Evolutionary conservation across 2,888 invertebrate species (phyloP).

Genomic region (Hipparchia semele): DNA sequence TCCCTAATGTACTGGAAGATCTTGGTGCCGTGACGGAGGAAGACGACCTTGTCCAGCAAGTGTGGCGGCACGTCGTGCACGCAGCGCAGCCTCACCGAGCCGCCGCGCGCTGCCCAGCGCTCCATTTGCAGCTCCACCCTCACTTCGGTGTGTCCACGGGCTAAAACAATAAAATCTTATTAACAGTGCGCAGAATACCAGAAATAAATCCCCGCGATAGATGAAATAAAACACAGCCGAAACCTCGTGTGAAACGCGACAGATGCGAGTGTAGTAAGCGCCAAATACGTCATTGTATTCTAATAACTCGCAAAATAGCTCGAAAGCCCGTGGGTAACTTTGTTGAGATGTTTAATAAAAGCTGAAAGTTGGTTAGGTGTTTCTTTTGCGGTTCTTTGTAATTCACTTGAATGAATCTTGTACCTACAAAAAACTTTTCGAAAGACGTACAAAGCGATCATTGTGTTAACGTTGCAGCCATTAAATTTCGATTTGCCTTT

Average conservation of each 20-base stretch:
- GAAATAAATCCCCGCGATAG: no score
- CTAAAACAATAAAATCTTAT: slow-evolving; percentile 50
- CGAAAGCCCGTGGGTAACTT: no score
- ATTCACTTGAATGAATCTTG: no score
- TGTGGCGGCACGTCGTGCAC: slow-evolving; percentile 89
- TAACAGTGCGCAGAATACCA: no score
- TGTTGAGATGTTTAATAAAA: not conserved
- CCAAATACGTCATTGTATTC: no score
- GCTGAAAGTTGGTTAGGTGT: not conserved
- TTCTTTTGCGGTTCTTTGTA: no score
- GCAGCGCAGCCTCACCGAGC: slow-evolving; percentile 88
- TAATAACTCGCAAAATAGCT: no score
- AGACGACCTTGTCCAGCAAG: slow-evolving; percentile 91
- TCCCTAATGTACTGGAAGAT: slow-evolving; percentile 92
- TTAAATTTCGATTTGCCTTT: slow-evolving; percentile 20
- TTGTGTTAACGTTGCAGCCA: not conserved
- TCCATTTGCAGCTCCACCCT: slow-evolving; percentile 87
- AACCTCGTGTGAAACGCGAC: no score
- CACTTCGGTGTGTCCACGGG: slow-evolving; percentile 79
- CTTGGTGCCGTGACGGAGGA: slow-evolving; percentile 87
- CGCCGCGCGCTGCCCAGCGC: slow-evolving; percentile 88
- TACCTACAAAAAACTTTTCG: no score
- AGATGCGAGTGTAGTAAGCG: no score
- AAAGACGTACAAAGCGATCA: no score
- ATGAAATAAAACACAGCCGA: no score